Evolutionary conservation across 2,888 invertebrate genomes (phyloP).

Genomic region (Spilosoma lubricipeda): DNA sequence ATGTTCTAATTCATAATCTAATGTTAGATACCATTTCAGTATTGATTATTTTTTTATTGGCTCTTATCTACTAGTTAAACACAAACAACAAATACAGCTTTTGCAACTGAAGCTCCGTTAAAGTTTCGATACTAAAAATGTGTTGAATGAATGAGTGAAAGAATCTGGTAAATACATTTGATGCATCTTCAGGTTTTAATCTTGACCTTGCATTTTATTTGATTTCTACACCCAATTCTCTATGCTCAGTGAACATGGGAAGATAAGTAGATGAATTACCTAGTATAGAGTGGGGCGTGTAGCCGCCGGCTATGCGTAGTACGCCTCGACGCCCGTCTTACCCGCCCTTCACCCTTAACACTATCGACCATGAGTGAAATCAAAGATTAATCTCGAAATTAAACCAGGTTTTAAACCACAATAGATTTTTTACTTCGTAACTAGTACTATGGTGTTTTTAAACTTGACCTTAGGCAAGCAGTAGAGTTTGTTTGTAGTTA

Average conservation of each 20-base stretch:
- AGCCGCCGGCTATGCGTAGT: conserved; percentile 64
- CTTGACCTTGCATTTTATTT: neutral
- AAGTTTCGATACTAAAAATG: too few relatives aligned
- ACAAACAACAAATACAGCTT: too few relatives aligned
- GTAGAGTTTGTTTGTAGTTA: too few relatives aligned
- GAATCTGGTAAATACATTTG: too few relatives aligned
- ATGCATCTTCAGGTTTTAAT: too few relatives aligned
- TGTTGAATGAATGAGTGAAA: too few relatives aligned
- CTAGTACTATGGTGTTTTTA: neutral
- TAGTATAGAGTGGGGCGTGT: conserved; percentile 54
- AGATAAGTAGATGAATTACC: conserved; percentile 68
- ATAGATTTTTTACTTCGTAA: neutral
- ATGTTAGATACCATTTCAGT: too few relatives aligned
- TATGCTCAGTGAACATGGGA: conserved; percentile 52
- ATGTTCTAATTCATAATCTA: too few relatives aligned
- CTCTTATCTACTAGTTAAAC: too few relatives aligned
- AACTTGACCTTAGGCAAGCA: too few relatives aligned
- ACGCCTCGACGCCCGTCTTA: conserved; percentile 75
- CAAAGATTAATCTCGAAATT: conserved; percentile 19
- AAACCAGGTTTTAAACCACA: neutral
- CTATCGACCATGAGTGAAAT: conserved; percentile 36
- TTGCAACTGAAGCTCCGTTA: too few relatives aligned
- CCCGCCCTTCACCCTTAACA: conserved; percentile 35
- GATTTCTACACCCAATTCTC: neutral
- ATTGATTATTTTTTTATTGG: too few relatives aligned